Evolutionary conservation across 2,888 invertebrate genomes (phyloP).

Genomic region (Brassicogethes aeneus): DNA sequence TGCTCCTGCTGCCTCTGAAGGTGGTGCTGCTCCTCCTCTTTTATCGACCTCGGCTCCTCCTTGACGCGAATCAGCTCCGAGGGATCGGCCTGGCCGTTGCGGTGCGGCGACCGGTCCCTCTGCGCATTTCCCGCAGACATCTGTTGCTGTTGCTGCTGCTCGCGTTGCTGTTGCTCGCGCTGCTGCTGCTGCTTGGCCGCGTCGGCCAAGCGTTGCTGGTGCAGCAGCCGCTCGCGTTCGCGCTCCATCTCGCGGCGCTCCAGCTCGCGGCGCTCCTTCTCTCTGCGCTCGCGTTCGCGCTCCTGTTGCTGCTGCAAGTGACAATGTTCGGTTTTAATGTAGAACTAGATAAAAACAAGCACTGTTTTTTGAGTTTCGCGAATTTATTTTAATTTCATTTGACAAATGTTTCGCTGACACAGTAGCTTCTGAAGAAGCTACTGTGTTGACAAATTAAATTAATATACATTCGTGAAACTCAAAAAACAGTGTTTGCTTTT

Average conservation of each 20-base stretch:
- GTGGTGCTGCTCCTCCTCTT: conserved; percentile 35
- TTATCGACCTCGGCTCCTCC: conserved; percentile 54
- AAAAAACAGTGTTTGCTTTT: no score
- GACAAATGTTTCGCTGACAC: no score
- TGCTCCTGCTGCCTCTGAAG: no score
- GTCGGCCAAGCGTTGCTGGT: conserved; percentile 1
- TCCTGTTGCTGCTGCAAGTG: conserved; percentile 33
- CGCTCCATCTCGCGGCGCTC: conserved; percentile 51
- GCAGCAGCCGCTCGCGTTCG: conserved; percentile 46
- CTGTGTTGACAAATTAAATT: not conserved
- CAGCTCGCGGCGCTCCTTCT: conserved; percentile 46
- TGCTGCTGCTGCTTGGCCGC: conserved; percentile 33
- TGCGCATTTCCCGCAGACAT: conserved; percentile 20
- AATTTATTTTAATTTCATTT: no score
- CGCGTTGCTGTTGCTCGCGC: conserved; percentile 43
- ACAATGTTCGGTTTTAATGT: conserved; percentile 7
- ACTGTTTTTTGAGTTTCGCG: no score
- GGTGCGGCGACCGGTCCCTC: conserved; percentile 65
- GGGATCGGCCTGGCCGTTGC: conserved; percentile 53
- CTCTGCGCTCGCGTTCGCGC: conserved; percentile 43
- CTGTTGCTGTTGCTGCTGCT: conserved; percentile 33
- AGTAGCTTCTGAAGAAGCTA: no score
- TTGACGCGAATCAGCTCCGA: conserved; percentile 46
- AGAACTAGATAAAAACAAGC: no score
- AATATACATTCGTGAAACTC: not conserved